Evolutionary conservation across 2,797 vertebrate genomes (phyloP), one percentile per base, ranked within the genome.

Genomic region (Chromis chromis): DNA sequence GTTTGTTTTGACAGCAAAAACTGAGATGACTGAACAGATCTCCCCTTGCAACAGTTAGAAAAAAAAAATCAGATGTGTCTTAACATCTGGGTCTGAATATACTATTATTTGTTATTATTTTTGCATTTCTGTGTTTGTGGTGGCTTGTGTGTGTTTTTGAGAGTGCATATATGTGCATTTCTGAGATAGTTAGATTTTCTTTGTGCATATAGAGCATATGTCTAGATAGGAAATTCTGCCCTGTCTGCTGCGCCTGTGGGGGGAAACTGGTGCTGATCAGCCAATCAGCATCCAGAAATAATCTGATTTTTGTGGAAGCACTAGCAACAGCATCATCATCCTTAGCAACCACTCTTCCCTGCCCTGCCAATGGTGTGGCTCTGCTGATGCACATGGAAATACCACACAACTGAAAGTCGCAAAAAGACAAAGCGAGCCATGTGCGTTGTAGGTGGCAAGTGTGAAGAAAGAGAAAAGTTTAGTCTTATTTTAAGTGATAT

Each of bases 301-400:
- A 89, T 89, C 71, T 0, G 33, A 81, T 85, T 86, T 81, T 70
- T 71, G 71, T 52, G 39, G 75, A 62, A 73, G 64, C 77, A 70
- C 53, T 76, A 61, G 88, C 86, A 90, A 88, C 85, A 87, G 80
- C 82, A 76, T 90, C 84, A 87, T 84, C 77, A n/a, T 69, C 82
- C 86, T 72, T 82, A 76, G 82, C 83, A 90, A 91, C 89, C 54
- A 40, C 62, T 42, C 7, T 49, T 72, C 28, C 53, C 42, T 66
- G 33, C 50, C 28, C 71, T 48, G 31, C 62, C 68, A 79, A 3
- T 74, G n/a, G 48, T 50, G 65, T 22, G 48, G 53, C 67, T 76
- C 69, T 24, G 27, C 54, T 40, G 8, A 55, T 42, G 21, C 66
- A 59, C 13, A 16, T 6, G 27, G 4, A 73, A 54, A 79, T 48